Conservation (phyloP, 2,113 vertebrate genomes). For the Protomyctophum bolini region DNA sequence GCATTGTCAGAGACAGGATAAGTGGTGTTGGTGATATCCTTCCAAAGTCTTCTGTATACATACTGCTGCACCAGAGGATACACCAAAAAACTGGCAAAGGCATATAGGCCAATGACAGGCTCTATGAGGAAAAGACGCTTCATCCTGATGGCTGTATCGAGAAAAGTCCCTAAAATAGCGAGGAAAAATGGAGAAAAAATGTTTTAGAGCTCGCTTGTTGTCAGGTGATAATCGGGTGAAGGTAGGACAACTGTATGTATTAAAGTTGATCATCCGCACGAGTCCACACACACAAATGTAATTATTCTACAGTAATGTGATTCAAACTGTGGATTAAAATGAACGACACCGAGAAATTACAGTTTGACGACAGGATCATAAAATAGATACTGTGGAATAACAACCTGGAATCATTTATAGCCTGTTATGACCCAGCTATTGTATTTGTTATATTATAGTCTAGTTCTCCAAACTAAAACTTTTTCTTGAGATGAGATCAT, state of each 20-base stretch:
- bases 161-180: background rate
- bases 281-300: too few species aligned
- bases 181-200: background rate
- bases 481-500: too few species aligned
- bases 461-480: too few species aligned
- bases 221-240: background rate
- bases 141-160: constrained; percentile 57
- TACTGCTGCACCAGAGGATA: constrained; percentile 86
- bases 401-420: too few species aligned
- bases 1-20: constrained; percentile 69
- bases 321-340: too few species aligned
- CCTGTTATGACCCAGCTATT: too few species aligned
- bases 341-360: too few species aligned
- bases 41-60: constrained; percentile 88
- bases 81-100: constrained; percentile 79
- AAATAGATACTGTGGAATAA: too few species aligned
- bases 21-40: constrained; percentile 81
- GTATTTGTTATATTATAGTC: too few species aligned
- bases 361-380: too few species aligned
- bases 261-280: background rate
- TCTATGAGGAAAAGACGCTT: constrained; percentile 85
- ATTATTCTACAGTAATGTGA: too few species aligned
- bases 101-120: constrained; percentile 85
- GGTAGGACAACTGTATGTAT: too few species aligned
- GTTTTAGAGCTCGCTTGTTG: background rate